Evolutionary conservation across 2,797 vertebrate species (phyloP), one percentile per base, ranked within the genome.

Genomic region (Anguilla marmorata): DNA sequence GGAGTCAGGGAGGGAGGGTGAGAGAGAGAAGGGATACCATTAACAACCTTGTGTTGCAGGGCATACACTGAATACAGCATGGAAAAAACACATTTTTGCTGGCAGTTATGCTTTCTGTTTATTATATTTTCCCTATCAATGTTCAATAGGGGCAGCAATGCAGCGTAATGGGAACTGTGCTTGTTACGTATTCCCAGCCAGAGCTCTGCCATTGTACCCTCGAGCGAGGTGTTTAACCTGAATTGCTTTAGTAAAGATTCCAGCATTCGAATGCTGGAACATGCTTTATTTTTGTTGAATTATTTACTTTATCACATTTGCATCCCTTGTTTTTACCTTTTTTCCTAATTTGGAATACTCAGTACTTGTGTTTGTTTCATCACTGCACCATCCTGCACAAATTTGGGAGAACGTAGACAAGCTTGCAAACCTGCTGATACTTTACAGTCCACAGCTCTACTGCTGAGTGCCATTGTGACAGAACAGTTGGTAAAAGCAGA

Each of bases 1-100:
- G 37, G 41, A 14, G 72, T 12, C 19, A 52, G 50, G 19, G 16
- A 24, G 54, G 37, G 72, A 54, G 41, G 58, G 87, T 21, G 37
- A 16, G 16, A 69, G n/a, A 27, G 80, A 5, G 19, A 14, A 6
- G 12, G 74, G 74, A 58, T 54, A 58, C 50, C 2, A 16, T 84
- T 56, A 33, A 54, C 33, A n/a, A 84, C 83, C 83, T 58, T 52
- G 45, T 83, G 80, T 41, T 48, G 80, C 45, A 83, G 37, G 74
- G 9, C 80, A 52, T 21, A 83, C 6, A 27, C 9, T 52, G 48
- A 83, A 50, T 41, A 27, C 48, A 48, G 33, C 12, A 12, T 37
- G 72, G 27, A 45, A 11, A 79, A 45, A 52, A 50, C 80, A 83
- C 12, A 41, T 45, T 82, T 45, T 14, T 82, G 79, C 16, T 82